Base-by-base conservation (phyloP, 2,888 invertebrate genomes). In the Cheilosia impressa region DNA sequence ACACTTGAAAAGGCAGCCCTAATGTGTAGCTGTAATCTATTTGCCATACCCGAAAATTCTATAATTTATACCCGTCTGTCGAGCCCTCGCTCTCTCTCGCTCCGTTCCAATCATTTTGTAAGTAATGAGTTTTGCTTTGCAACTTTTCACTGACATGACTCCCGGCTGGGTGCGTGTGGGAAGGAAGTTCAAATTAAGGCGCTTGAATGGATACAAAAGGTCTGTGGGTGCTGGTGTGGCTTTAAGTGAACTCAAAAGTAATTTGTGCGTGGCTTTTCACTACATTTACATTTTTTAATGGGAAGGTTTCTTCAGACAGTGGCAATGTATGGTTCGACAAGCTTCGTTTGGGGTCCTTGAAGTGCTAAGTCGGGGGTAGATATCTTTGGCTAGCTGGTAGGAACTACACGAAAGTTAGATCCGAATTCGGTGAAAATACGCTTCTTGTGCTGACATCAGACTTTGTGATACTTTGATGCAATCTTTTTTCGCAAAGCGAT, bases 1-100 rank as follows among this genome's bases (percentile, higher is more conserved):
- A 79, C 84, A 75, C 69, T 79, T 75, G 79, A 65, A 75, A 75
- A 84, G 69, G 19, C 79, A 52, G 41, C 55, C 17, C n/a, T 50
- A 13, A 15, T 24, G 60, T n/a, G 60, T 15, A 24, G 22, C 27
- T 53, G 45, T 43, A 79, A 79, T 65, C 65, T 72, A 79, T 79
- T 79, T 79, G 68, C 34, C 34, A 57, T 47, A 22, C 10, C 53
- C 9, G 31, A 58, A 55, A 69, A 38, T 47, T 15, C 47, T 60
- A n/a, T 55, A 68, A 72, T 62, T 60, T 43, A 22, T 38, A 38
- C 38, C 13, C 38, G 13, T 38, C 38, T 4, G 13, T 34, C 47
- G 9, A 9, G 7, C 2, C 15, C 22, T 9, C 17, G 24, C 43
- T 15, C 55, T 13, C 4, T 7, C 19, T 2, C 13, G 19, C 9